phyloP scores from a whole-genome alignment of 2,797 vertebrate species.

The Schizopygopsis pylzovi region DNA sequence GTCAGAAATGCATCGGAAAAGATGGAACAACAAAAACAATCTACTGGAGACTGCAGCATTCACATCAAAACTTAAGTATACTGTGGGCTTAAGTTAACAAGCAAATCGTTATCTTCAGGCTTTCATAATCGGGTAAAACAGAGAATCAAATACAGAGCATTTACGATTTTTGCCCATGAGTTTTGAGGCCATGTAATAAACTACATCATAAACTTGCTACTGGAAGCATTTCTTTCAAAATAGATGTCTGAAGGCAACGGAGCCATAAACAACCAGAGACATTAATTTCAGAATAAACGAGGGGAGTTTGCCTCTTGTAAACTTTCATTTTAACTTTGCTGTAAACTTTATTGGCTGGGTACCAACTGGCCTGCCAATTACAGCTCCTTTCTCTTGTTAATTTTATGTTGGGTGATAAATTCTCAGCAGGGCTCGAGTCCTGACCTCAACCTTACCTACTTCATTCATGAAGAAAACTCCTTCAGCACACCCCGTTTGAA shows the following conservation, averaged over 20 bases:
- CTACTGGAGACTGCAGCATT: neutral
- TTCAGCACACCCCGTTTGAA: constrained; percentile 21
- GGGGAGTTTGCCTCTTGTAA: constrained; percentile 67
- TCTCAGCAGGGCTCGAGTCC: constrained; percentile 71
- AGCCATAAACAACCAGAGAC: constrained; percentile 54
- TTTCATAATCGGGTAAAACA: neutral
- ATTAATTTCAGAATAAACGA: constrained; percentile 66
- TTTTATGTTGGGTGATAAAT: constrained; percentile 88
- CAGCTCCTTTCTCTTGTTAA: constrained; percentile 81
- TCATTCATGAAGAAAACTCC: constrained; percentile 32
- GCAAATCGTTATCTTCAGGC: constrained; percentile 10
- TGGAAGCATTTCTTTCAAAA: constrained; percentile 56
- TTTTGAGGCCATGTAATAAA: constrained; percentile 58
- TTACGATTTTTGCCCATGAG: constrained; percentile 51
- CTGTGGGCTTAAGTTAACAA: neutral
- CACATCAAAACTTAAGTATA: neutral
- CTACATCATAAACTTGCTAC: constrained; percentile 53
- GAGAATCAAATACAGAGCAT: constrained; percentile 13
- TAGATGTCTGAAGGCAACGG: constrained; percentile 47
- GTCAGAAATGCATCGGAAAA: neutral
- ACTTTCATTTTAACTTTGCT: constrained; percentile 75
- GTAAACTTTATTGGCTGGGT: constrained; percentile 86
- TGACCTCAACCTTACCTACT: constrained; percentile 57
- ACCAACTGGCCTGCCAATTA: constrained; percentile 78
- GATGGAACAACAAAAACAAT: neutral